Evolutionary conservation across 1,140 invertebrate species (phyloP).

Genomic region (Sarcophaga peregrina): DNA sequence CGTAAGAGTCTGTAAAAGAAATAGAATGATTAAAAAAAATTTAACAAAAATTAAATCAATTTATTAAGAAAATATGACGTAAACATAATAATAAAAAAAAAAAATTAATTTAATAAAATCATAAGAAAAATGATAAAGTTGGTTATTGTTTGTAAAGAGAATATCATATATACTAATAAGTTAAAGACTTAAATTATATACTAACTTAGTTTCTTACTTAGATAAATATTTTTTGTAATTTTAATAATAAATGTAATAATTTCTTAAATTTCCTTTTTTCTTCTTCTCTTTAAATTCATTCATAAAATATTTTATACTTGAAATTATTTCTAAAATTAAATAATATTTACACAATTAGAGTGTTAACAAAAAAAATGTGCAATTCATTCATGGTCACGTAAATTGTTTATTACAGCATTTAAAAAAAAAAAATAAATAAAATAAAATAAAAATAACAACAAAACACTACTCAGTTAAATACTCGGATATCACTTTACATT

Average conservation of each 20-base stretch:
- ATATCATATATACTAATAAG: too few relatives aligned
- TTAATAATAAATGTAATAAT: too few relatives aligned
- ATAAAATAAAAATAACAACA: not conserved
- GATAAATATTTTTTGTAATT: too few relatives aligned
- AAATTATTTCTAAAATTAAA: too few relatives aligned
- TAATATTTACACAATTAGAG: too few relatives aligned
- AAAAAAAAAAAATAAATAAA: not conserved
- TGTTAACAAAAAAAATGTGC: not conserved
- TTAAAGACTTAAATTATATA: too few relatives aligned
- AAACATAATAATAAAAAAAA: not conserved
- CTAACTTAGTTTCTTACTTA: too few relatives aligned
- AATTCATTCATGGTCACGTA: slow-evolving; percentile 12
- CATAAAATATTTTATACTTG: too few relatives aligned
- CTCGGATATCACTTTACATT: not conserved
- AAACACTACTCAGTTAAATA: not conserved
- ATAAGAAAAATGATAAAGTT: not conserved
- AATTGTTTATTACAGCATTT: slow-evolving; percentile 9
- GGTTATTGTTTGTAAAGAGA: too few relatives aligned
- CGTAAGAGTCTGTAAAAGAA: not conserved
- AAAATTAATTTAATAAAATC: not conserved
- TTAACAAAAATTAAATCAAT: not conserved
- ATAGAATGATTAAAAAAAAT: slow-evolving; percentile 11
- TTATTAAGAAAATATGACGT: not conserved
- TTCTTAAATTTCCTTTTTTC: too few relatives aligned
- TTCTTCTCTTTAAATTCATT: too few relatives aligned